Evolutionary conservation across 2,113 vertebrate species (phyloP).

Genomic region (Neopipo cinnamomea): DNA sequence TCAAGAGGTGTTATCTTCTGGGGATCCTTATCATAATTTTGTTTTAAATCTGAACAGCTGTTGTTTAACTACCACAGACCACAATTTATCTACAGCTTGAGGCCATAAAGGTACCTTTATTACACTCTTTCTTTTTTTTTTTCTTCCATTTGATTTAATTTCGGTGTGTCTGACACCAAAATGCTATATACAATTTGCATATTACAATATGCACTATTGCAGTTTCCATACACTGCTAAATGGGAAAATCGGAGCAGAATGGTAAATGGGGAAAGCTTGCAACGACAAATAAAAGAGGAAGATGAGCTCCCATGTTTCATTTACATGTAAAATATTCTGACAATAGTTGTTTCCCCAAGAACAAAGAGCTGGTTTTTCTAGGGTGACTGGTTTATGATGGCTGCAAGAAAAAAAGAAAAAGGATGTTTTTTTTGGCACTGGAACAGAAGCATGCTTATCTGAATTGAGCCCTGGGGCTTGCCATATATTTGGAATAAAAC

Average conservation of each 20-base stretch:
- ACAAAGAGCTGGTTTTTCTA: constrained; percentile 71
- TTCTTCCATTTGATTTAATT: constrained; percentile 82
- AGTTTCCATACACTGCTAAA: constrained; percentile 63
- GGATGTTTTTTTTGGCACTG: constrained; percentile 34
- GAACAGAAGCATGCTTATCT: constrained; percentile 63
- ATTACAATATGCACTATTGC: constrained; percentile 73
- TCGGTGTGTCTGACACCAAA: constrained; percentile 74
- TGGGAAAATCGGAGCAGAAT: constrained; percentile 64
- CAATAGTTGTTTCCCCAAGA: constrained; percentile 64
- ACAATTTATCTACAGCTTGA: constrained; percentile 89
- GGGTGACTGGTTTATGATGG: constrained; percentile 69
- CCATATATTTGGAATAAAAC: constrained; percentile 52
- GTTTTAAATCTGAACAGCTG: constrained; percentile 92
- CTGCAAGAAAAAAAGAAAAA: constrained; percentile 9
- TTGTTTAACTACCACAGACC: constrained; percentile 93
- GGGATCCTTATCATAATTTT: constrained; percentile 92
- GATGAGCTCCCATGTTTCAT: constrained; percentile 62
- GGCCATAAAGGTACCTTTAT: constrained; percentile 82
- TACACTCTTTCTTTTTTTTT: constrained; percentile 72
- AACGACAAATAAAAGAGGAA: constrained; percentile 63
- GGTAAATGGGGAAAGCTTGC: constrained; percentile 63
- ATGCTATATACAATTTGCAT: constrained; percentile 75
- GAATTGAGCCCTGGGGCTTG: constrained; percentile 65
- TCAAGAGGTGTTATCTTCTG: constrained; percentile 84
- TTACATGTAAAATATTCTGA: constrained; percentile 68